Percentiles rank a stretch among this genome's conserved stretches.
Conservation (phyloP, 2,113 vertebrate genomes). For the Peromyscus leucopus region DNA sequence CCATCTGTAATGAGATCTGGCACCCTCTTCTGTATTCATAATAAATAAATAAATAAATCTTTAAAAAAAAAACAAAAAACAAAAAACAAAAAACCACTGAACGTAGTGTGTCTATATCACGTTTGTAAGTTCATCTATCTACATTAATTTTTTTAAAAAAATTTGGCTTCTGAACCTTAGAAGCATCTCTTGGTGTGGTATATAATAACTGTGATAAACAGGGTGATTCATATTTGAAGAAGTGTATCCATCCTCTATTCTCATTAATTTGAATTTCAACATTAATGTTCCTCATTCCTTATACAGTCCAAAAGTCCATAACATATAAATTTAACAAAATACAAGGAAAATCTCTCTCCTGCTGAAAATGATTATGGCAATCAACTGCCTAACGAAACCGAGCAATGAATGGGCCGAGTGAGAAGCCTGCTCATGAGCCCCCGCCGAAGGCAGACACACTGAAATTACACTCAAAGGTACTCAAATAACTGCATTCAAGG, state of each 20-base stretch:
- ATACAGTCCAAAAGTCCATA: not conserved
- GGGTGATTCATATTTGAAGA: not conserved
- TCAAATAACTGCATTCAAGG: slow-evolving; percentile 13
- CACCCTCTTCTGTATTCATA: no score
- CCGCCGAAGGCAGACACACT: not conserved
- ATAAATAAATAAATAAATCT: no score
- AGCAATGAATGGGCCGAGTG: not conserved
- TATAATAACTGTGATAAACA: not conserved
- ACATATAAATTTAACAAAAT: slow-evolving; percentile 23
- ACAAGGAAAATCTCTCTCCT: not conserved
- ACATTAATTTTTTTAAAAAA: not conserved
- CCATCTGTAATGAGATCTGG: no score
- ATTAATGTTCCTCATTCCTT: slow-evolving; percentile 13
- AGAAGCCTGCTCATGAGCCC: not conserved
- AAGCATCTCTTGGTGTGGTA: not conserved
- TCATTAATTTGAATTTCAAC: slow-evolving; percentile 3
- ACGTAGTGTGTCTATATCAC: not conserved
- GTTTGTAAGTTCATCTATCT: not conserved
- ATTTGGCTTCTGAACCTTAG: not conserved
- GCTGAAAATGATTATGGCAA: not conserved
- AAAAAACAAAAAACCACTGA: no score
- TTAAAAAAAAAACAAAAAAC: no score
- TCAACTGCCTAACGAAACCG: not conserved
- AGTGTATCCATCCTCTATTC: not conserved
- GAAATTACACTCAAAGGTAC: not conserved